Evolutionary conservation across 1,140 invertebrate species (phyloP), one percentile per base, ranked within the genome.

Genomic region (Arctopsyche grandis): DNA sequence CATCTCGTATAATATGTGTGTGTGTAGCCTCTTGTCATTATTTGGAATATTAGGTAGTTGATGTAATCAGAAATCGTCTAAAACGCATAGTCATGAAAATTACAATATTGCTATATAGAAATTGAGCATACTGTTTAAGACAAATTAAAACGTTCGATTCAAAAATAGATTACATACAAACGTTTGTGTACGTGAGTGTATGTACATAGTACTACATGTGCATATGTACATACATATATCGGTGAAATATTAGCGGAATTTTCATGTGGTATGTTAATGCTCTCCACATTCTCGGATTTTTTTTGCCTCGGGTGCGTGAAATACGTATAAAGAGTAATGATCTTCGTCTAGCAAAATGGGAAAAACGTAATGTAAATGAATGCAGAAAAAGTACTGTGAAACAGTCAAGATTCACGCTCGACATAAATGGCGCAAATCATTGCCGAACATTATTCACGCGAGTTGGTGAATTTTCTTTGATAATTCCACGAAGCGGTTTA

Each of bases 401-500:
- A 66, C 21, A 9, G 5, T n/a, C 21, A 0, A 66, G 63, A 66
- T 66, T 66, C 21, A 22, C 58, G n/a, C 9, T 21, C n/a, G 58
- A 22, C 63, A 66, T 66, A 66, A 66, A 66, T 66, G 63, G 26
- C 26, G 63, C 63, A 26, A 66, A 66, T 66, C 22, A 26, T 66
- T n/a, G 21, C 16, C 48, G 3, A 52, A 52, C 16, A 16, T 52
- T 5, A 52, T 52, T 52, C 48, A 10, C 48, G 48, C 12, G 48
- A 5, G 24, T 5, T 24, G 24, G 14, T 10, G 24, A 66, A 26
- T 26, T 24, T 60, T 22, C 63, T 66, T 66, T 66, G 63, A 66
- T 66, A 66, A 66, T 66, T 21, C 26, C 12, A 22, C 24, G 63
- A 66, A 29, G 12, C 10, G 48, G 10, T 14, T 52, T 52, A 38